Base-by-base conservation (phyloP, 2,888 invertebrate genomes). In the Trisateles emortualis region DNA sequence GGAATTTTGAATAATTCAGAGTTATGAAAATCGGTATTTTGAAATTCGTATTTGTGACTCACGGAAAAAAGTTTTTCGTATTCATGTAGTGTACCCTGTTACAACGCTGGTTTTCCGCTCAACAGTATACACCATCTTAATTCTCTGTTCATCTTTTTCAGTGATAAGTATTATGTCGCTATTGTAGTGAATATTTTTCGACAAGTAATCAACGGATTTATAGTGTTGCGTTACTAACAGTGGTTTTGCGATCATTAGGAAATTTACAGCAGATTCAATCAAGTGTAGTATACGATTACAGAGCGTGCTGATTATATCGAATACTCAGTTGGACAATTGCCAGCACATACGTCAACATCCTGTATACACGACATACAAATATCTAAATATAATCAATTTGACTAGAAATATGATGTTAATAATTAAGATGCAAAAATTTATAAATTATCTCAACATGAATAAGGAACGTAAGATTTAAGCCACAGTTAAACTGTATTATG, bases 351-450 rank as follows among this genome's bases (percentile, higher is more conserved):
- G 2, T 17, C n/a, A n/a, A n/a, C n/a, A n/a, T 30, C 30, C 16
- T 22, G 22, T 43, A 43, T 32, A 22, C 17, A 30, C 14, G 16
- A 3, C 8, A 39, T 16, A 40, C 14, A 13, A 32, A 39, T 22
- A 40, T 14, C 22, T 35, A 49, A 36, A 36, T 26, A 45, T 50
- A 38, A 29, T 42, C 16, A 42, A 30, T 30, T 16, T 63, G 41
- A 29, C 43, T 65, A 57, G 53, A 44, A 59, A 54, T 68, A 46
- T 45, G 65, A 59, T 45, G 33, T 47, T 50, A 50, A 52, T 30
- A 19, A 52, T 41, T 43, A 45, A 24, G 32, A 52, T 49, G 45
- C 52, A 46, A 50, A 43, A 51, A 41, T 52, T 13, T 45, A 26
- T 52, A 51, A 54, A 39, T 40, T 19, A 9, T 45, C 38, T 36